Percentiles rank a stretch among this genome's conserved stretches.
These are phyloP conservation scores for Alces alces DNA, from an alignment of 2,113 vertebrate species.

Conservation along the genomic window DNA sequence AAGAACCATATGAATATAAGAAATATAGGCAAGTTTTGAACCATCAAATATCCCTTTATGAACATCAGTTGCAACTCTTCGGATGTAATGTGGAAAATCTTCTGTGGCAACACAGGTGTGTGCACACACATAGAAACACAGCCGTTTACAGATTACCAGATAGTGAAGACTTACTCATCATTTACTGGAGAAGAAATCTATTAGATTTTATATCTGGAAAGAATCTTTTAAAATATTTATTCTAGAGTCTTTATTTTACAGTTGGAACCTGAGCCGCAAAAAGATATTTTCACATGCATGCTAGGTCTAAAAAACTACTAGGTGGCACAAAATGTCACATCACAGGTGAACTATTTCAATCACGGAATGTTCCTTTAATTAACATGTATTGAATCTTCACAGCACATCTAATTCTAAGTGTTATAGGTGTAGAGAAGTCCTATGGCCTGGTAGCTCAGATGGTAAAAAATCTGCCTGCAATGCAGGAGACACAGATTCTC, in stretches of 20 bases:
- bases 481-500: neutral
- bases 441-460: neutral
- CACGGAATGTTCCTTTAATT: neutral
- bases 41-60: neutral
- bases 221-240: neutral
- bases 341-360: neutral
- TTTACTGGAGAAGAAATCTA: neutral
- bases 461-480: neutral
- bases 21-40: neutral
- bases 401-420: neutral
- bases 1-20: neutral
- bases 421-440: neutral
- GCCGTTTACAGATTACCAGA: neutral
- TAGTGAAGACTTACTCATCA: neutral
- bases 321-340: constrained; percentile 37
- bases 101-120: neutral
- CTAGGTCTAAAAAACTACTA: constrained; percentile 18
- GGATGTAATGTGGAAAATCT: neutral
- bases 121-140: neutral
- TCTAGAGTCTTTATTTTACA: neutral
- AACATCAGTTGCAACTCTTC: neutral
- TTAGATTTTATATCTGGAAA: neutral
- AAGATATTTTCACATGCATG: neutral
- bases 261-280: neutral
- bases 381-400: neutral